Base-by-base conservation (phyloP, 1,140 invertebrate species). In the Zaprionus camerounensis region DNA sequence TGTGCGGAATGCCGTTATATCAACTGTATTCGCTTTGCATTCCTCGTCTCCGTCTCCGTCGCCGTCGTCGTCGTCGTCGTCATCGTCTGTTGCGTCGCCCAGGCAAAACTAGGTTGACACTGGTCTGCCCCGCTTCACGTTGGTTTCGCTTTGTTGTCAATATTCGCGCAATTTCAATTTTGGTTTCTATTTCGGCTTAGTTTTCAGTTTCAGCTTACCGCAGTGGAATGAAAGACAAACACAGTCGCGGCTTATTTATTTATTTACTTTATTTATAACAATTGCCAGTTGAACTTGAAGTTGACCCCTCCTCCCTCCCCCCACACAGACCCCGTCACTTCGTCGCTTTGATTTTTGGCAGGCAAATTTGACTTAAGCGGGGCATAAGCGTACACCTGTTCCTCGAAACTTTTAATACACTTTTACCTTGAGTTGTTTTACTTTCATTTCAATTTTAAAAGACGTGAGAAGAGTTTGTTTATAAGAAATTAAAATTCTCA, bases 51-150 rank as follows among this genome's bases (percentile, higher is more conserved):
- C 41, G 5, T 17, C n/a, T n/a, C n/a, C n/a, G n/a, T n/a, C n/a
- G n/a, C n/a, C n/a, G 1, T n/a, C 38, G 15, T 76, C 67, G 49
- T 51, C 72, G 67, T 67, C 71, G 77, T 65, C 51, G 74, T 65
- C 68, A 66, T 69, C 62, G 81, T 88, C 85, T 90, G 84, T 88
- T 84, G 85, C 85, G 81, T 77, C 53, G 74, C 41, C 68, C n/a
- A n/a, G 7, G n/a, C 71, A 51, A 76, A 88, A 81, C 81, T 88
- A 88, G 84, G 84, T 88, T 88, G 84, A 81, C 81, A 74, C 75
- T 82, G 78, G 79, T 76, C 46, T 51, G 46, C 46, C 46, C 46
- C 24, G 46, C 41, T 46, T 46, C 20, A 5, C 20, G 22, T 80
- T 31, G 34, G 59, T 61, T 73, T 80, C 46, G 77, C 65, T 81